These are phyloP conservation scores for Leucophora obtusa DNA, from an alignment of 2,888 invertebrate genomes.

Conservation along the genomic window DNA sequence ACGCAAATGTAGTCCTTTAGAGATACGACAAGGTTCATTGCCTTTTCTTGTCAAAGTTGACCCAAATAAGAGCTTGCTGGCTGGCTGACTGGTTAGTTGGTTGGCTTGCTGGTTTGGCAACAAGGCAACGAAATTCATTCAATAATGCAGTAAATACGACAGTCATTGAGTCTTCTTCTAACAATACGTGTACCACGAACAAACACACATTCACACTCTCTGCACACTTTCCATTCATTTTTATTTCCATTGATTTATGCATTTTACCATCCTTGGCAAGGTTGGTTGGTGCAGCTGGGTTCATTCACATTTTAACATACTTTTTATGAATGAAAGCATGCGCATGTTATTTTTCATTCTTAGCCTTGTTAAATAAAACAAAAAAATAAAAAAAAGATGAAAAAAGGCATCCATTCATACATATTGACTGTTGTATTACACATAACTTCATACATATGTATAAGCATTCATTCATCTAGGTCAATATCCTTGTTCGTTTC, in stretches of 20 bases:
- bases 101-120: constrained; percentile 22
- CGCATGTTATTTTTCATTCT: constrained; percentile 58
- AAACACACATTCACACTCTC: constrained; percentile 8
- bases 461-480: constrained; percentile 65
- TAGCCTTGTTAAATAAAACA: constrained; percentile 53
- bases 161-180: constrained; percentile 40
- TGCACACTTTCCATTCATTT: constrained; percentile 57
- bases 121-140: constrained; percentile 12
- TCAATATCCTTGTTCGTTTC: constrained; percentile 72
- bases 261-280: constrained; percentile 56
- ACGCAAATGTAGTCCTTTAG: constrained; percentile 54
- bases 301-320: constrained; percentile 65
- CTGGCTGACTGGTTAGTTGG: background rate
- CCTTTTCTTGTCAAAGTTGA: constrained; percentile 36
- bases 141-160: constrained; percentile 29
- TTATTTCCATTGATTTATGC: constrained; percentile 58
- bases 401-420: background rate
- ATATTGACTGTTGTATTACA: constrained; percentile 4
- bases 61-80: constrained; percentile 41
- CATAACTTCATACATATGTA: constrained; percentile 30
- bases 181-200: background rate
- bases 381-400: constrained; percentile 11
- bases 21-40: constrained; percentile 42
- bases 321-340: constrained; percentile 66
- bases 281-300: constrained; percentile 64